Conservation (phyloP, 2,113 vertebrate genomes). For the Puffinus mauretanicus region DNA sequence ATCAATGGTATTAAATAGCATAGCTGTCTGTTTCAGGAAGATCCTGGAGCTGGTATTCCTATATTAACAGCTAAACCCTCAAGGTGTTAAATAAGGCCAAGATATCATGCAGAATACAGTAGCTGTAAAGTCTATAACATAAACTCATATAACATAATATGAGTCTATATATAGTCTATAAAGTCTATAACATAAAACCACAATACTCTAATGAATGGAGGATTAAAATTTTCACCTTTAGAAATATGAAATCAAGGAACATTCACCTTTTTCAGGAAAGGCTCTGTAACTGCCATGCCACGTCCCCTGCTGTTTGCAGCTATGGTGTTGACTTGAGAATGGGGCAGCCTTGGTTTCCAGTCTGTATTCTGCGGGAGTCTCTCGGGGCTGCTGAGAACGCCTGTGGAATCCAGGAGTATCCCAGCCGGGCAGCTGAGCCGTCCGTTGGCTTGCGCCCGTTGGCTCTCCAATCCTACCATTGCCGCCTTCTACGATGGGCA, state of each 20-base stretch:
- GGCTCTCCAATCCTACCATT: neutral
- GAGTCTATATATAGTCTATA: too few species aligned
- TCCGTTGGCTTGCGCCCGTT: too few species aligned
- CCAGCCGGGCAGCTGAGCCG: neutral
- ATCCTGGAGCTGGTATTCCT: neutral
- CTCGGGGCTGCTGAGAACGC: neutral
- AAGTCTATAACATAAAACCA: neutral
- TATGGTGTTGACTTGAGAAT: neutral
- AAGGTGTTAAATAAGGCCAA: neutral
- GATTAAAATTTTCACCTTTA: neutral
- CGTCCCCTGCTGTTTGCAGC: neutral
- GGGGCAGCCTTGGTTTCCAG: neutral
- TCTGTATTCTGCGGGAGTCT: neutral
- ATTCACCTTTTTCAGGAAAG: neutral
- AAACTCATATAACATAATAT: neutral
- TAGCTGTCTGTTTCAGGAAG: neutral
- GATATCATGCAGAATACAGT: neutral
- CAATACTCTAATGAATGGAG: neutral
- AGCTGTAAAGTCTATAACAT: neutral
- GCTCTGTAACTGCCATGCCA: neutral
- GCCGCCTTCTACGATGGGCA: accelerated
- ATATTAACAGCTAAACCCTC: neutral
- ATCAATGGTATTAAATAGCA: neutral
- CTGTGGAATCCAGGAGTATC: neutral
- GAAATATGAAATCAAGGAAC: neutral